Evolutionary conservation across 2,113 vertebrate species (phyloP).

Genomic region (Dicentrarchus labrax): DNA sequence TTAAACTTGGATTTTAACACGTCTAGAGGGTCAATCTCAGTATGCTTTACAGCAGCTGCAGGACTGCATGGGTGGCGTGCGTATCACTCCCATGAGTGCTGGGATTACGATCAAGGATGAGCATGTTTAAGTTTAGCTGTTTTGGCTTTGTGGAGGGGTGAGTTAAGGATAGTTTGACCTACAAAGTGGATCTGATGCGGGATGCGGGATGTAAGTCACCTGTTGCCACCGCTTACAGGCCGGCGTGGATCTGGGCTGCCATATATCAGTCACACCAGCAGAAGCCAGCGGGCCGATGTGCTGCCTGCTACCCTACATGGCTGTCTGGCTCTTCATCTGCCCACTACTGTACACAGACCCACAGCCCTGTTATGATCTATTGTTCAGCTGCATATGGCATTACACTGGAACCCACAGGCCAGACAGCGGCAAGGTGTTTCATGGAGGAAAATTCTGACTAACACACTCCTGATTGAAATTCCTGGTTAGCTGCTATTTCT

Average conservation of each 20-base stretch:
- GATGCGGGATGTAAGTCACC: slow-evolving; percentile 62
- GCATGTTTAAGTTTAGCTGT: slow-evolving; percentile 68
- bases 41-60: slow-evolving; percentile 51
- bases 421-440: slow-evolving; percentile 59
- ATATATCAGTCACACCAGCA: slow-evolving; percentile 67
- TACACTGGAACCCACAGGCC: slow-evolving; percentile 29
- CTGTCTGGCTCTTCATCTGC: slow-evolving; percentile 73
- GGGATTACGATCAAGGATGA: slow-evolving; percentile 59
- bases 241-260: slow-evolving; percentile 38
- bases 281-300: slow-evolving; percentile 47
- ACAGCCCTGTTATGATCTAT: slow-evolving; percentile 74
- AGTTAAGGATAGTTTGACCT: slow-evolving; percentile 40
- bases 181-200: slow-evolving; percentile 36
- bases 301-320: slow-evolving; percentile 82
- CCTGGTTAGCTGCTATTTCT: slow-evolving; percentile 11
- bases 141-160: slow-evolving; percentile 16
- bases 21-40: slow-evolving; percentile 9
- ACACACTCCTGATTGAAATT: slow-evolving; percentile 20
- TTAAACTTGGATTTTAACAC: slow-evolving; percentile 29
- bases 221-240: slow-evolving; percentile 59
- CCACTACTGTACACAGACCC: slow-evolving; percentile 74
- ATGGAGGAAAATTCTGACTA: slow-evolving; percentile 34
- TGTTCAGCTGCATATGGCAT: slow-evolving; percentile 73
- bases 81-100: not conserved
- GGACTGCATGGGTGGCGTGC: slow-evolving; percentile 3